Evolutionary conservation across 2,888 invertebrate species (phyloP), one percentile per base, ranked within the genome.

Genomic region (Agrenia bidenticulata): DNA sequence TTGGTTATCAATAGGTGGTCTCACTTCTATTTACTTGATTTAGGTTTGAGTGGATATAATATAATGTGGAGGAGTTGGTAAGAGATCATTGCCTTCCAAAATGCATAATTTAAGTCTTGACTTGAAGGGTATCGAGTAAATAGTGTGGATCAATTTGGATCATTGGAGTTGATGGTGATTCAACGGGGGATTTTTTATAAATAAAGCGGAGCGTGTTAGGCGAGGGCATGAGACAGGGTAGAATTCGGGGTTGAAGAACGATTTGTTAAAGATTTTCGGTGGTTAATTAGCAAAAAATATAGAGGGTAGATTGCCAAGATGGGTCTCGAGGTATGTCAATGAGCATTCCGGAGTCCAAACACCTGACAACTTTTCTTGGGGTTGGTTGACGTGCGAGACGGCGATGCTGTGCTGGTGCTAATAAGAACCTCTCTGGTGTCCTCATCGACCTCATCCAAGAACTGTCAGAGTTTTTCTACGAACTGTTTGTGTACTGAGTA

Each of bases 261-360:
- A 71, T 71, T 68, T 74, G 69, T 70, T 66, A 68, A 66, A 67
- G 70, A 73, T 70, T 70, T 67, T 69, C 68, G 64, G 64, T 64
- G 68, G 68, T 73, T 73, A 73, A 73, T 73, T 73, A 68, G 70
- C 73, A 70, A 70, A 73, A 70, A 72, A 68, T 61, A 53, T 61
- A 61, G 41, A 64, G 61, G 62, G 66, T 64, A 68, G 63, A 63
- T 61, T 70, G 73, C 67, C 66, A 69, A 66, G 65, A 67, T 66
- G 60, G 64, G 57, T 61, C 58, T 62, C 63, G 62, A 67, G 70
- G 74, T 74, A 74, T 71, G 72, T 64, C 72, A 74, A 74, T 74
- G 70, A 73, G 65, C 72, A 73, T 74, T 74, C 73, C 65, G 62
- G 23, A 50, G 51, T 68, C 61, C 62, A 67, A 71, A 70, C 71